These are phyloP conservation scores for Erynnis tages DNA, from an alignment of 2,888 invertebrate genomes.

Conservation along the genomic window DNA sequence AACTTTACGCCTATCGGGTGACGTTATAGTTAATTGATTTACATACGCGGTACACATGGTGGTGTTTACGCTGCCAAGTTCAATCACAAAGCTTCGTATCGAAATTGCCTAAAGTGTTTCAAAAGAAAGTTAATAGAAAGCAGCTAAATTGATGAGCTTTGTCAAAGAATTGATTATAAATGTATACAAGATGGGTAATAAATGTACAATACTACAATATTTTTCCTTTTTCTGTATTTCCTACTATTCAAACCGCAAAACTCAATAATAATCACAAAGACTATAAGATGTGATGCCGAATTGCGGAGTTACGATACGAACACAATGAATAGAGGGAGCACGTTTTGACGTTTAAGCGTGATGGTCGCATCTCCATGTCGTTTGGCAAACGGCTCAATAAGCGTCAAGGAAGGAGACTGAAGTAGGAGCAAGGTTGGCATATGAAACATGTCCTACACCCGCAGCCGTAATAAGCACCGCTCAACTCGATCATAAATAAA, in stretches of 20 bases:
- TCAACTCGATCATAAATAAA: conserved; percentile 76
- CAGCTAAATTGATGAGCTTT: too few species aligned
- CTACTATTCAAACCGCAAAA: too few species aligned
- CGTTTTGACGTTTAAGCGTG: conserved; percentile 7
- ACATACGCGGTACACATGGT: conserved; percentile 2
- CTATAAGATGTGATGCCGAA: too few species aligned
- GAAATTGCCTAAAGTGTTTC: too few species aligned
- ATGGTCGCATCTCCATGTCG: conserved; percentile 20
- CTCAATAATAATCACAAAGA: too few species aligned
- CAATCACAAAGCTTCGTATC: too few species aligned
- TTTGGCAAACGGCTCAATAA: conserved; percentile 56
- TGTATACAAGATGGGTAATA: too few species aligned
- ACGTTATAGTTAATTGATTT: conserved; percentile 25
- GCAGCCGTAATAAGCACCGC: conserved; percentile 69
- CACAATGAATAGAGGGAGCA: conserved; percentile 1
- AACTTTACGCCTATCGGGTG: conserved; percentile 23
- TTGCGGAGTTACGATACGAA: too few species aligned
- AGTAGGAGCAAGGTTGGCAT: conserved; percentile 55
- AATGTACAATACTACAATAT: too few species aligned
- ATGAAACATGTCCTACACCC: conserved; percentile 64
- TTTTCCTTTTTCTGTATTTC: too few species aligned
- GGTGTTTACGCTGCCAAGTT: background rate
- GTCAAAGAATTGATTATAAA: too few species aligned
- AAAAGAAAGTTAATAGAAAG: too few species aligned
- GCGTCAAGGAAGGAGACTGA: conserved; percentile 51